Percentiles rank a stretch among this genome's conserved stretches.
Conservation (phyloP, 2,888 invertebrate genomes). For the Leucophora obtusa region DNA sequence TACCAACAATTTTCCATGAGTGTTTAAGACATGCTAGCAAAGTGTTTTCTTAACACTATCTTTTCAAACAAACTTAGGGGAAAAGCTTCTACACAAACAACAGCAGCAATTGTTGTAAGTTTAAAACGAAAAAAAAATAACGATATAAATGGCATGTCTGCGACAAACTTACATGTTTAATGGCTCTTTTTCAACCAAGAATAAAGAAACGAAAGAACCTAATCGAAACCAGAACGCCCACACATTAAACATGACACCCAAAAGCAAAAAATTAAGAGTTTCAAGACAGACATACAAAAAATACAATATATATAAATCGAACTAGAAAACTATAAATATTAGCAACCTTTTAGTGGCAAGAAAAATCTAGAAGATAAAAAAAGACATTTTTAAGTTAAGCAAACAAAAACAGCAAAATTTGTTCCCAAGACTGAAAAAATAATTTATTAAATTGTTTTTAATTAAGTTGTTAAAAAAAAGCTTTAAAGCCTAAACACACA, state of each 20-base stretch:
- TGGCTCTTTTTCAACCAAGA: slow-evolving; percentile 32
- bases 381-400: slow-evolving; percentile 5
- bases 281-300: slow-evolving; percentile 1
- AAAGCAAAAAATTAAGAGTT: slow-evolving; percentile 2
- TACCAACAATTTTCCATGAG: slow-evolving; percentile 10
- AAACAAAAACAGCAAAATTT: slow-evolving; percentile 22
- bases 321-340: slow-evolving; percentile 25
- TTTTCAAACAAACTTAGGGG: not conserved
- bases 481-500: slow-evolving; percentile 36
- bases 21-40: slow-evolving; percentile 22
- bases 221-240: slow-evolving; percentile 50
- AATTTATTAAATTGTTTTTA: slow-evolving; percentile 62
- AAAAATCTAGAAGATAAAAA: slow-evolving; percentile 4
- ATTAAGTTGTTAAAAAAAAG: slow-evolving; percentile 56
- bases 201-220: not conserved
- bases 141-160: slow-evolving; percentile 60
- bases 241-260: slow-evolving; percentile 58
- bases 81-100: slow-evolving; percentile 32
- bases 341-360: slow-evolving; percentile 22
- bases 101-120: slow-evolving; percentile 31
- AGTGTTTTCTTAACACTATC: slow-evolving; percentile 54
- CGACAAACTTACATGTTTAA: slow-evolving; percentile 62
- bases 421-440: slow-evolving; percentile 30
- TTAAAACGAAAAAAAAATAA: slow-evolving; percentile 32
- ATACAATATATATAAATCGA: slow-evolving; percentile 2